These are phyloP conservation scores for Drosophila anomalipes DNA, from an alignment of 2,888 invertebrate genomes.

Conservation along the genomic window DNA sequence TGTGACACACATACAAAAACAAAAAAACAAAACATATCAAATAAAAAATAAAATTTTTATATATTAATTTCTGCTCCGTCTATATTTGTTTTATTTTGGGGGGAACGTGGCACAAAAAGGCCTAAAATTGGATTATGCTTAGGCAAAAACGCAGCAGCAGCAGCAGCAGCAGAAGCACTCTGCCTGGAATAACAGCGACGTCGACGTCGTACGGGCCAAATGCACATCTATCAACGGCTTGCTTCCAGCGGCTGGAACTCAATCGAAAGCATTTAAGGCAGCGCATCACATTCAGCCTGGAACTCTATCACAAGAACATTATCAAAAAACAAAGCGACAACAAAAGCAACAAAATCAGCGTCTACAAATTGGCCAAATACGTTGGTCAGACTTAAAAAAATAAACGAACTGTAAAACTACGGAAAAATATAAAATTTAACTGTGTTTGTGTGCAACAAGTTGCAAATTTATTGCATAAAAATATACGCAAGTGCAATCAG, in stretches of 20 bases:
- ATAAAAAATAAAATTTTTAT: conserved; percentile 9
- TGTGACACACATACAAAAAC: conserved; percentile 14
- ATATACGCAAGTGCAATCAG: conserved; percentile 33
- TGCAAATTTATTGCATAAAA: not conserved
- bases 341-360: conserved; percentile 49
- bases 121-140: conserved; percentile 82
- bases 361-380: conserved; percentile 66
- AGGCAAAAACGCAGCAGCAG: conserved; percentile 69
- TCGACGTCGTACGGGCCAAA: not conserved
- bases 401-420: not conserved
- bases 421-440: conserved; percentile 16
- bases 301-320: conserved; percentile 79
- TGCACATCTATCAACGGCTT: conserved; percentile 3
- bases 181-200: conserved; percentile 16
- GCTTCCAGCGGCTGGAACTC: conserved; percentile 52
- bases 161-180: conserved; percentile 47
- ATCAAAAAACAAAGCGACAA: conserved; percentile 62
- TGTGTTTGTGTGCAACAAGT: conserved; percentile 51
- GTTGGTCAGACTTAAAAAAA: conserved; percentile 64
- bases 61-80: conserved; percentile 1
- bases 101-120: conserved; percentile 31
- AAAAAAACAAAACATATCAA: conserved; percentile 11
- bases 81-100: not conserved
- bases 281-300: conserved; percentile 70
- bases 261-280: conserved; percentile 67